Percentiles rank a stretch among this genome's conserved stretches.
Conservation (phyloP, 2,797 vertebrate genomes). For the Rhodeus uyekii region DNA sequence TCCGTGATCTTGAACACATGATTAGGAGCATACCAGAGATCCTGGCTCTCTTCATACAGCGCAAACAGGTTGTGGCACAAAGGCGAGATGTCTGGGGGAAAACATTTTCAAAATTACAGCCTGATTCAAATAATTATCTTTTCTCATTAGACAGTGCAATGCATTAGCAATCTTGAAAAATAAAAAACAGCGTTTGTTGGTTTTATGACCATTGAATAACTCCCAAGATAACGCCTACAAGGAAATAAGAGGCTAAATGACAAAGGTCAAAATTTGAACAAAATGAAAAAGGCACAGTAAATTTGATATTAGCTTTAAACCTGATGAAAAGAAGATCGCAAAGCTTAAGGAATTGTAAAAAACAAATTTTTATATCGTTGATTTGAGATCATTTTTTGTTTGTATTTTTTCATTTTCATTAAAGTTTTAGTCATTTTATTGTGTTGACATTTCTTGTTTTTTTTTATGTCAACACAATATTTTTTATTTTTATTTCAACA, state of each 20-base stretch:
- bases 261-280: background rate
- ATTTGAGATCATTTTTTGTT: background rate
- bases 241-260: background rate
- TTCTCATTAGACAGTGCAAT: background rate
- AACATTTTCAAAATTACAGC: conserved; percentile 26
- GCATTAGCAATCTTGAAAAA: background rate
- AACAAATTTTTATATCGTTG: background rate
- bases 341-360: background rate
- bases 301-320: background rate
- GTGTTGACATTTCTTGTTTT: background rate
- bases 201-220: background rate
- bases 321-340: background rate
- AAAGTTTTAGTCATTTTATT: background rate
- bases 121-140: background rate
- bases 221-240: background rate
- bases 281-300: background rate
- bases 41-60: conserved; percentile 83
- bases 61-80: conserved; percentile 96
- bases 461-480: background rate
- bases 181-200: background rate
- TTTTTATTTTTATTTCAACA: background rate
- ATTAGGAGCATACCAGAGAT: conserved; percentile 92
- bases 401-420: background rate
- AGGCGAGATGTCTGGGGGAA: conserved; percentile 86
- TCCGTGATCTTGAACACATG: conserved; percentile 85